phyloP scores from a whole-genome alignment of 2,113 vertebrate species.

The Corvus moneduloides region DNA sequence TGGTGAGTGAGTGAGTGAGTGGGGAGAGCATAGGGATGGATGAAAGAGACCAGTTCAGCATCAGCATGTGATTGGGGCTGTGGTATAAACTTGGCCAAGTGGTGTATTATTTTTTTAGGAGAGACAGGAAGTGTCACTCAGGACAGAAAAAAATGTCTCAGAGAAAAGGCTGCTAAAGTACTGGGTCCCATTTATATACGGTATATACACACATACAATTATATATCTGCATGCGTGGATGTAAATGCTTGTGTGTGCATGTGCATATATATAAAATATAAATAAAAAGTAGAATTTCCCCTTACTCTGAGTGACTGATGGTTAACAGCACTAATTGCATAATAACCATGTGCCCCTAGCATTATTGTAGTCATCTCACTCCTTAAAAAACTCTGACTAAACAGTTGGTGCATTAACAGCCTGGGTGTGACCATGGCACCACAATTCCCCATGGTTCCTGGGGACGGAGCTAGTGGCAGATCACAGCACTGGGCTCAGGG shows the following conservation, averaged over 20 bases:
- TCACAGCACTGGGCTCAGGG: neutral
- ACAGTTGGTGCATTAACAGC: neutral
- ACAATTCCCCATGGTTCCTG: fast-evolving
- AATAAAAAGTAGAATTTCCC: neutral
- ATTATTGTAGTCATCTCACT: neutral
- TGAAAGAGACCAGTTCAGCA: neutral
- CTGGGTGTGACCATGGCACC: neutral
- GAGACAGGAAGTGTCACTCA: neutral
- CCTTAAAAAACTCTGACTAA: neutral
- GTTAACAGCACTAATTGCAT: neutral
- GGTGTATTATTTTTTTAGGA: neutral
- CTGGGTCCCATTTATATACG: neutral
- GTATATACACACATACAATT: neutral
- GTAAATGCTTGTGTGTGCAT: neutral
- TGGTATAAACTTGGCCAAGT: neutral
- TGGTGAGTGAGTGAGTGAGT: neutral
- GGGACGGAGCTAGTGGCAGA: neutral
- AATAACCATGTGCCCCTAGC: neutral
- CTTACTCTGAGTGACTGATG: neutral
- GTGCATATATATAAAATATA: neutral
- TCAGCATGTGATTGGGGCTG: neutral
- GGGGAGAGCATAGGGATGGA: neutral
- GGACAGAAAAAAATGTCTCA: neutral
- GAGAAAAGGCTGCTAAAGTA: neutral
- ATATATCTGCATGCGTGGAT: neutral